Percentiles rank a stretch among this genome's conserved stretches.
phyloP scores from a whole-genome alignment of 2,888 invertebrate species.

The Tetrapedia diversipes region DNA sequence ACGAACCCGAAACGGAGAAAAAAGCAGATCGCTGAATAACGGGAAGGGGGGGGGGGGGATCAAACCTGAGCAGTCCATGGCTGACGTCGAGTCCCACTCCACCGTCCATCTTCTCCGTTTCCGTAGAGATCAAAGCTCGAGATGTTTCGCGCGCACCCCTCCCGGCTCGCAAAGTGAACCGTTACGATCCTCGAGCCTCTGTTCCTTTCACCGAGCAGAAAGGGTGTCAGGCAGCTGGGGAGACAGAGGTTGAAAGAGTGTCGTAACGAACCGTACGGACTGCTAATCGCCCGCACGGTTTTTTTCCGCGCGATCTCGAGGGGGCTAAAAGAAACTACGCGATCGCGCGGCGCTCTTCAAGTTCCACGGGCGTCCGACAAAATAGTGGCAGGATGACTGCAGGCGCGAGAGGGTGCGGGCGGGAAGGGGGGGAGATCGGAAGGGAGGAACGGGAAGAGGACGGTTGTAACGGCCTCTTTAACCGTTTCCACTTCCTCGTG shows the following conservation, averaged over 20 bases:
- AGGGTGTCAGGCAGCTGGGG: background rate
- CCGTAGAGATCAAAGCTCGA: slow-evolving; percentile 54
- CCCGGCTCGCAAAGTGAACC: slow-evolving; percentile 26
- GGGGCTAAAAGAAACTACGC: slow-evolving; percentile 33
- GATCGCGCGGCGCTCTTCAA: slow-evolving; percentile 29
- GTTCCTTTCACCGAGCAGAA: slow-evolving; percentile 7
- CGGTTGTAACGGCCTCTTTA: slow-evolving; percentile 51
- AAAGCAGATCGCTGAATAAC: background rate
- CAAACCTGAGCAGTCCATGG: background rate
- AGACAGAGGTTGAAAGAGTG: slow-evolving; percentile 28
- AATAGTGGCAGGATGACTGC: slow-evolving; percentile 24
- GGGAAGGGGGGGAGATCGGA: background rate
- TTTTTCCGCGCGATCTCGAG: slow-evolving; percentile 28
- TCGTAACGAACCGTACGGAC: slow-evolving; percentile 44
- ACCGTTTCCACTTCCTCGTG: slow-evolving; percentile 55
- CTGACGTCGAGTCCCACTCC: slow-evolving; percentile 13
- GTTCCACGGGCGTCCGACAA: slow-evolving; percentile 23
- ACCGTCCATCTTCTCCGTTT: slow-evolving; percentile 30
- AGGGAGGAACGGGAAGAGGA: slow-evolving; percentile 10
- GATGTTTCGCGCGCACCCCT: slow-evolving; percentile 38
- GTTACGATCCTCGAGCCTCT: slow-evolving; percentile 29
- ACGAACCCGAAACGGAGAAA: background rate
- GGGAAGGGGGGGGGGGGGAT: no score
- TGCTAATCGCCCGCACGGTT: slow-evolving; percentile 55
- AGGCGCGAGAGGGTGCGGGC: no score